These are phyloP conservation scores for Seira sanloemensis DNA, from an alignment of 2,888 invertebrate genomes.

Conservation along the genomic window DNA sequence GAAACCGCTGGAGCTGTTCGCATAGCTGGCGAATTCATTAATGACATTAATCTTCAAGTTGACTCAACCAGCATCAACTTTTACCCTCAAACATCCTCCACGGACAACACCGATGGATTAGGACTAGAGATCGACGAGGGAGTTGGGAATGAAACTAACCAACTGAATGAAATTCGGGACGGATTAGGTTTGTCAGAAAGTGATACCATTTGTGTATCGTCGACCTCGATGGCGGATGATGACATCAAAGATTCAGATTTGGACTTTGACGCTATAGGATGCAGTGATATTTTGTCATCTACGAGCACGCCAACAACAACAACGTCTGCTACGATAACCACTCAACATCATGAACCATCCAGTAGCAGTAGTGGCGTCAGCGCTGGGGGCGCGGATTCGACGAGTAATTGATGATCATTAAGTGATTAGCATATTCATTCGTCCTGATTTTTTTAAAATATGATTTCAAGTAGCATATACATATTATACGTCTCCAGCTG, in stretches of 20 bases:
- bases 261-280: background rate
- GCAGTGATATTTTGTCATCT: background rate
- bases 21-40: conserved; percentile 28
- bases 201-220: conserved; percentile 36
- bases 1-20: conserved; percentile 16
- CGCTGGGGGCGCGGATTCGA: conserved; percentile 47
- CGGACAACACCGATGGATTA: conserved; percentile 24
- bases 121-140: conserved; percentile 50
- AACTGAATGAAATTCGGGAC: conserved; percentile 30
- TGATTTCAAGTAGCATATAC: no score
- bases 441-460: background rate
- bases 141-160: conserved; percentile 28
- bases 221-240: conserved; percentile 31
- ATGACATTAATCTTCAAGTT: conserved; percentile 46
- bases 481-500: no score
- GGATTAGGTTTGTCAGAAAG: conserved; percentile 31
- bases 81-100: conserved; percentile 38
- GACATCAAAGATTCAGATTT: background rate
- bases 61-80: conserved; percentile 49
- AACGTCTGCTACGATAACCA: background rate
- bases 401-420: conserved; percentile 29
- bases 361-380: conserved; percentile 27
- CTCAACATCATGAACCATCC: conserved; percentile 21
- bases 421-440: background rate
- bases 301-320: background rate